Evolutionary conservation across 2,888 invertebrate genomes (phyloP).

Genomic region (Malacosoma neustria): DNA sequence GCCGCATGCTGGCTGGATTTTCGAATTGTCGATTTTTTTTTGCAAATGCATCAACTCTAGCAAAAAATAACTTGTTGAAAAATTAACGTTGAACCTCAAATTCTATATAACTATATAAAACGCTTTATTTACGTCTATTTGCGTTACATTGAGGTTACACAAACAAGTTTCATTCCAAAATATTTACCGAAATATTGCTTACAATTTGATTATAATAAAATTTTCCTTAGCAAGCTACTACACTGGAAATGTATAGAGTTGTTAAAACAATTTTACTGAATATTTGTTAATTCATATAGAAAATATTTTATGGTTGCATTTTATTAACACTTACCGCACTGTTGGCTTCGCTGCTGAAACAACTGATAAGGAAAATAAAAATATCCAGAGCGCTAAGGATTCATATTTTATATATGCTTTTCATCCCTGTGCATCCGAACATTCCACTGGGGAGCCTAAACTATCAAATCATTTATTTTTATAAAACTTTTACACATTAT

Average conservation of each 20-base stretch:
- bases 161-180: constrained; percentile 60
- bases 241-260: constrained; percentile 29
- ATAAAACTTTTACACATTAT: too few species aligned
- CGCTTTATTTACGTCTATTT: constrained; percentile 42
- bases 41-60: not conserved
- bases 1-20: not conserved
- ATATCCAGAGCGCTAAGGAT: too few species aligned
- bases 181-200: constrained; percentile 70
- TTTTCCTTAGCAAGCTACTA: constrained; percentile 45
- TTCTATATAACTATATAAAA: constrained; percentile 17
- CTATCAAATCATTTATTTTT: too few species aligned
- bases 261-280: too few species aligned
- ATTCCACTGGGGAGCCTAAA: too few species aligned
- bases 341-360: too few species aligned
- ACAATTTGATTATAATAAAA: constrained; percentile 69
- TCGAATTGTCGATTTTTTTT: not conserved
- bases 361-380: too few species aligned
- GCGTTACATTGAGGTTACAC: constrained; percentile 32
- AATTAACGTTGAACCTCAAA: not conserved
- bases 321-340: too few species aligned
- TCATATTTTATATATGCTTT: too few species aligned
- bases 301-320: too few species aligned
- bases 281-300: too few species aligned
- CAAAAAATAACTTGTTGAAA: not conserved
- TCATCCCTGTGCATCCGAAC: too few species aligned